A percentile compares a stretch with the other conserved stretches of the same genome.
These are phyloP conservation scores for Rhyzopertha dominica DNA, from an alignment of 1,140 invertebrate species.

Conservation along the genomic window DNA sequence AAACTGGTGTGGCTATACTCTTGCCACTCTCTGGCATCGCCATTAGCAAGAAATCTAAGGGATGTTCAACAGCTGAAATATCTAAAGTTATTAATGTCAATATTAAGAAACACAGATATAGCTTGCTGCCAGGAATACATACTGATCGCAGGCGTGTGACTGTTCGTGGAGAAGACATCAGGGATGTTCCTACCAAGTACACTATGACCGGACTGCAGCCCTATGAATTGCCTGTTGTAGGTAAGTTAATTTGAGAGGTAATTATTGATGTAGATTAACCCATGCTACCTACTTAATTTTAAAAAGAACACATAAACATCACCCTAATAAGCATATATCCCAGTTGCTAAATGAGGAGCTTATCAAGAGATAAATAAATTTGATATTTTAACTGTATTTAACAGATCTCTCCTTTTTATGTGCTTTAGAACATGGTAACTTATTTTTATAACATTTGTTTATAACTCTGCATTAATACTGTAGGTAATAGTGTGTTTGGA, in stretches of 20 bases:
- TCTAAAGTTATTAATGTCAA: constrained; percentile 54
- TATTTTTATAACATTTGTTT: too few species aligned
- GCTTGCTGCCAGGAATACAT: constrained; percentile 58
- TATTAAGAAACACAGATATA: constrained; percentile 55
- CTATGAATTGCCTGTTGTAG: constrained; percentile 70
- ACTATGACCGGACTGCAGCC: constrained; percentile 60
- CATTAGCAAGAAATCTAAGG: constrained; percentile 49
- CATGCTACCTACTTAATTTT: too few species aligned
- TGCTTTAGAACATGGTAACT: too few species aligned
- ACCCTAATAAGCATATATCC: too few species aligned
- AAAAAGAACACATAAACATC: too few species aligned
- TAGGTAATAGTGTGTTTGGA: too few species aligned
- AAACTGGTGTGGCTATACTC: constrained; percentile 53
- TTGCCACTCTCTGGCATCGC: constrained; percentile 55
- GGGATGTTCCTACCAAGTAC: constrained; percentile 64
- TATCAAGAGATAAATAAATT: too few species aligned
- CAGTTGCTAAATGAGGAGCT: too few species aligned
- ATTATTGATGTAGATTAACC: neutral
- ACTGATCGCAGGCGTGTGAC: constrained; percentile 55
- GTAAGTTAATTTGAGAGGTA: too few species aligned
- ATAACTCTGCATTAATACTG: too few species aligned
- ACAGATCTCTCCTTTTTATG: too few species aligned
- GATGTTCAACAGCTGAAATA: constrained; percentile 47
- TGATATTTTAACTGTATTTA: too few species aligned
- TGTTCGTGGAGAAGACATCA: constrained; percentile 55